Evolutionary conservation across 2,113 vertebrate species (phyloP).

Genomic region (Haemorhous mexicanus): DNA sequence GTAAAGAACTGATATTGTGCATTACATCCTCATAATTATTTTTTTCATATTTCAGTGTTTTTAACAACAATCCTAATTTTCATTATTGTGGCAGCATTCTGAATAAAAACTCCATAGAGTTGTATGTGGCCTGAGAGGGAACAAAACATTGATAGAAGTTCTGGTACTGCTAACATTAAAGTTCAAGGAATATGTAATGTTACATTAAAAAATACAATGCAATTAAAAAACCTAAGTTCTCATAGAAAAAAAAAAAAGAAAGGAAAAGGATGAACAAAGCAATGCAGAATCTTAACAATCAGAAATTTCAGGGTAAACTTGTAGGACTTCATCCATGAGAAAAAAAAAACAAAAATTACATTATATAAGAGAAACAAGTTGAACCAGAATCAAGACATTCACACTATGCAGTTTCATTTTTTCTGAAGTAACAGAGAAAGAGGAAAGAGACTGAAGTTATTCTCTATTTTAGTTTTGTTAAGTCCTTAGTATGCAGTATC

Average conservation of each 20-base stretch:
- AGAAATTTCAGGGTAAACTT: neutral
- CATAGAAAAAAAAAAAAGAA: neutral
- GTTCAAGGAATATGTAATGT: neutral
- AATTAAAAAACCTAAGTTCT: conserved; percentile 23
- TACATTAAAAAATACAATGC: conserved; percentile 55
- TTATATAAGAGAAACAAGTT: neutral
- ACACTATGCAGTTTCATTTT: neutral
- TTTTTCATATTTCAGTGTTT: conserved; percentile 29
- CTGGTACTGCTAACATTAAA: neutral
- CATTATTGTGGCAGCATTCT: neutral
- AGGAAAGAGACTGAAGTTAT: neutral
- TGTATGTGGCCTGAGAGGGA: neutral
- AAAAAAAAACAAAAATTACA: neutral
- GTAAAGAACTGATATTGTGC: conserved; percentile 50
- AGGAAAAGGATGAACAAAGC: neutral
- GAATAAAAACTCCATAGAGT: conserved; percentile 5
- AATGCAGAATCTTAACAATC: neutral
- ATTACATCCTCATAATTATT: conserved; percentile 35
- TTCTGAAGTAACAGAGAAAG: neutral
- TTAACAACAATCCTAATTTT: conserved; percentile 38
- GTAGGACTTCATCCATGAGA: neutral
- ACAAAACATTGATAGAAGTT: neutral
- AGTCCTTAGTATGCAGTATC: neutral
- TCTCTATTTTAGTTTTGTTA: neutral
- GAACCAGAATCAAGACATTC: neutral